Evolutionary conservation across 2,888 invertebrate species (phyloP).

Genomic region (Metopia argyrocephala): DNA sequence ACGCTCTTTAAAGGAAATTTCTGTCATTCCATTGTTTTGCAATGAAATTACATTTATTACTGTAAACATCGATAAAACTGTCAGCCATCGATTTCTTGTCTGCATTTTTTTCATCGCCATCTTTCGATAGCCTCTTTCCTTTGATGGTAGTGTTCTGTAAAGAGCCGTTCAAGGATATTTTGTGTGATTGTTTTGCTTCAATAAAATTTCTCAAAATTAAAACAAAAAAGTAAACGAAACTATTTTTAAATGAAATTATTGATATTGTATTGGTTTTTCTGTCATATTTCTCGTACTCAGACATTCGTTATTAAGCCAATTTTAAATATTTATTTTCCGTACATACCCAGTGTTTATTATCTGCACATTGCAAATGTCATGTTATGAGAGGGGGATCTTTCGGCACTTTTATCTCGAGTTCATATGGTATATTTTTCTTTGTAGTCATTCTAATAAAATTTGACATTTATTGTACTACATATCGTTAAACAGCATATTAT

Average conservation of each 20-base stretch:
- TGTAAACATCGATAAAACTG: constrained; percentile 68
- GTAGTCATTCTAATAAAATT: constrained; percentile 54
- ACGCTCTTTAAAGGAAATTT: constrained; percentile 36
- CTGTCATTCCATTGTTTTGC: constrained; percentile 56
- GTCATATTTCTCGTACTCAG: constrained; percentile 31
- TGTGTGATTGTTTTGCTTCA: constrained; percentile 15
- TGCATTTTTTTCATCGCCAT: constrained; percentile 2
- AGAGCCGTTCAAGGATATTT: constrained; percentile 52
- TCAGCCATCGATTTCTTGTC: constrained; percentile 51
- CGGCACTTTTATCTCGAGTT: constrained; percentile 57
- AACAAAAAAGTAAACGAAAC: constrained; percentile 11
- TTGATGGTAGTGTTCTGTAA: constrained; percentile 39
- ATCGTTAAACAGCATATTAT: constrained; percentile 62
- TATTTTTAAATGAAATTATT: constrained; percentile 31
- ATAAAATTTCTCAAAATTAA: constrained; percentile 31
- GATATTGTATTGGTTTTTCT: neutral
- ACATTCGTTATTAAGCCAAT: neutral
- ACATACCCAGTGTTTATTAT: neutral
- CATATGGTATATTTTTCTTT: constrained; percentile 34
- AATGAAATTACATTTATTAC: constrained; percentile 66
- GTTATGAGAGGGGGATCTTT: constrained; percentile 46
- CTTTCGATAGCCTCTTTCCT: neutral
- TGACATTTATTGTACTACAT: constrained; percentile 61
- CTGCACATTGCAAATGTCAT: neutral
- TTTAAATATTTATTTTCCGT: neutral